Base-by-base conservation (phyloP, 1,140 invertebrate genomes). In the Platorchestia sp. region DNA sequence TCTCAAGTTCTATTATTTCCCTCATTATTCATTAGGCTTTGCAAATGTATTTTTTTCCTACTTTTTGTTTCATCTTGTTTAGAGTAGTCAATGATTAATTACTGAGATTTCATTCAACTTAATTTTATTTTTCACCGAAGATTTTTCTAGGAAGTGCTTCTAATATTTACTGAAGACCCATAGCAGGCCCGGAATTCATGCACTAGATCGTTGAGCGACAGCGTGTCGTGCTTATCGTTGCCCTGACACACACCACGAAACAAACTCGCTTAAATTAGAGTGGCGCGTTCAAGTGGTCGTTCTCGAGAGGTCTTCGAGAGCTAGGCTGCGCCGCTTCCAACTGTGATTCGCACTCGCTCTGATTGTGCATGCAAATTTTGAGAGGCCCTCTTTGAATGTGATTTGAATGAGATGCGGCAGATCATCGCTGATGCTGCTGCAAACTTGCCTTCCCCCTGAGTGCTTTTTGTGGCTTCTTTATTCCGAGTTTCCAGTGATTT, bases 381-480 rank as follows among this genome's bases (percentile, higher is more conserved):
- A 93, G 91, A 93, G 91, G 91, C 43, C 44, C 91, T 93, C 40
- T 89, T 45, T 93, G 43, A 93, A 93, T 93, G 91, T 93, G 91
- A 93, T 93, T 93, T 93, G 91, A 93, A 93, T 93, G 91, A 47
- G 91, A 93, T 93, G 91, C 91, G 91, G 91, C 91, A 93, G 91
- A 93, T 93, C 91, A 93, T 93, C 91, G 45, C 91, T 93, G 91
- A 93, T 93, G 91, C 91, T 47, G 91, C 91, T 47, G 43, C 91
- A 93, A 93, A 93, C 91, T 93, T 93, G 43, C 36, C 91, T 45
- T 93, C 91, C 36, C 45, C 36, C 45, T 93, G 91, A 45, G 87
- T 42, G 87, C 91, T 93, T 45, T 90, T 93, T 93, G 43, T 45
- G 40, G 43, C 91, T 42, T 93, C 45, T 93, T 93, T 93, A 45